Percentiles rank a stretch among this genome's conserved stretches.
Evolutionary conservation across 2,113 vertebrate species (phyloP).

Genomic region (Oreochromis niloticus): DNA sequence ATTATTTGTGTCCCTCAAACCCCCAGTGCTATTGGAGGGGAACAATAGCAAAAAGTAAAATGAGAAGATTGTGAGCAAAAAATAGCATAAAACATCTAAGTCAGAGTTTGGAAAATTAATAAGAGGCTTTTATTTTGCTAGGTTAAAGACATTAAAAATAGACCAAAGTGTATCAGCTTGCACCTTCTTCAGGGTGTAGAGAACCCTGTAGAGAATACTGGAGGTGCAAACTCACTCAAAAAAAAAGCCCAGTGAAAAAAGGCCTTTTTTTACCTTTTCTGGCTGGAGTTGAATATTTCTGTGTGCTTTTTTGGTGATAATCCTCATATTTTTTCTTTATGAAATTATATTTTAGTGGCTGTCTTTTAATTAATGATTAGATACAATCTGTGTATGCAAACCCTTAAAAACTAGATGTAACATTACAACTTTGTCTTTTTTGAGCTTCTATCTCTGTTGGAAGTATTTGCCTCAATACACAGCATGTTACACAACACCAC

Average conservation of each 20-base stretch:
- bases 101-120: not conserved
- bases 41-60: not conserved
- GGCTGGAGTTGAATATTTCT: not conserved
- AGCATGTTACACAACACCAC: not conserved
- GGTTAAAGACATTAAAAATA: not conserved
- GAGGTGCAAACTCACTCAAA: not conserved
- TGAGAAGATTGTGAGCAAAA: not conserved
- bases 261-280: not conserved
- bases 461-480: not conserved
- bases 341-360: not conserved
- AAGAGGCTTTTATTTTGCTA: not conserved
- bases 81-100: not conserved
- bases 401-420: not conserved
- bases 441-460: not conserved
- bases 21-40: not conserved
- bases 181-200: not conserved
- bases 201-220: not conserved
- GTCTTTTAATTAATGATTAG: not conserved
- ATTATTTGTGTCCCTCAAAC: not conserved
- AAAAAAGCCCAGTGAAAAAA: not conserved
- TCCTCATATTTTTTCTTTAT: not conserved
- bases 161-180: not conserved
- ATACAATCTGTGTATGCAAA: not conserved
- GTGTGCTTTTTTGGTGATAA: not conserved
- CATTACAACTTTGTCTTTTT: not conserved